These are phyloP conservation scores for Pristionchus fissidentatus DNA, from an alignment of 2,888 invertebrate genomes.

Conservation along the genomic window DNA sequence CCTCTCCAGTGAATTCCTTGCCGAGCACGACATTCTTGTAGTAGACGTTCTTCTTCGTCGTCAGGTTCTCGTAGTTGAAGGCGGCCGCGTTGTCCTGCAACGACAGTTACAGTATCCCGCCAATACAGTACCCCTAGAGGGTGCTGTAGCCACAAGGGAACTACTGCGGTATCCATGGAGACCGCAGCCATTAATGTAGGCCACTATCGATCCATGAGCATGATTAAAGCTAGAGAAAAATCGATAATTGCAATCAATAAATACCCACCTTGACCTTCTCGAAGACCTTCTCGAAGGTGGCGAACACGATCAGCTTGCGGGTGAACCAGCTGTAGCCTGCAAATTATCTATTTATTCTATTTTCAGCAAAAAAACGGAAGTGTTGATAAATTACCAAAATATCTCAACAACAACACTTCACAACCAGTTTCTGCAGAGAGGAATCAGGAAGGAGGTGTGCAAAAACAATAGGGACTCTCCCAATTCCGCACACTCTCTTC, in stretches of 20 bases:
- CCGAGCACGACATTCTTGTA: constrained; percentile 49
- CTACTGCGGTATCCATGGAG: neutral
- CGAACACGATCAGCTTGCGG: constrained; percentile 65
- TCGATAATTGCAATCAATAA: neutral
- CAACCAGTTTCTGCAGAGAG: neutral
- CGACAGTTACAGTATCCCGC: neutral
- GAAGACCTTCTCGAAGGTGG: constrained; percentile 69
- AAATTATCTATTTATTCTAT: constrained; percentile 1
- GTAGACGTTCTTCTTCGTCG: constrained; percentile 49
- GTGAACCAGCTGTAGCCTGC: constrained; percentile 69
- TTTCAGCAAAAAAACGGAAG: neutral
- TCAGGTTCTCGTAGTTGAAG: constrained; percentile 53
- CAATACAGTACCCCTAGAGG: neutral
- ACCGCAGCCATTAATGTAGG: too few species aligned
- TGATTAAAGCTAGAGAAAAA: neutral
- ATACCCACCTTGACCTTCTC: constrained; percentile 51
- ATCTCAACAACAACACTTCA: neutral
- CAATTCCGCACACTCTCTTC: neutral
- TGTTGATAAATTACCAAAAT: neutral
- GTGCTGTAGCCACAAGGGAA: neutral
- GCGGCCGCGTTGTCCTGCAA: constrained; percentile 3
- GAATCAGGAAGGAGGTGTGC: too few species aligned
- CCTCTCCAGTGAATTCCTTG: constrained; percentile 51
- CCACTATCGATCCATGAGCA: too few species aligned
- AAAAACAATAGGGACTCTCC: neutral